Conservation (phyloP, 2,888 invertebrate genomes). For the Catocala nupta region DNA sequence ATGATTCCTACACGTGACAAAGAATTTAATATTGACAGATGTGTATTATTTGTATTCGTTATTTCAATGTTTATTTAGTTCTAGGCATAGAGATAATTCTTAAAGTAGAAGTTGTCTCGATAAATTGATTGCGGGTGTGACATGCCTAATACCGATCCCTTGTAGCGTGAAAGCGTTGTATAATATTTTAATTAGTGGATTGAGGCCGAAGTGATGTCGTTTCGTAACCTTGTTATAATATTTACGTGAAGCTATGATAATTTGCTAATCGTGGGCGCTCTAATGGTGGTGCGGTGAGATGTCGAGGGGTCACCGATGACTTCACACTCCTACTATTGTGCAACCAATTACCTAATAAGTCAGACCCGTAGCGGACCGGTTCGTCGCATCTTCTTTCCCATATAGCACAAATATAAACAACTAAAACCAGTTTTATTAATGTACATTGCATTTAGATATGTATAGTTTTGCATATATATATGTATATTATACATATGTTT, state of each 20-base stretch:
- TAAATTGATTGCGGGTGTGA: no score
- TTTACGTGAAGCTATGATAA: constrained; percentile 31
- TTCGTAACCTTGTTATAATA: constrained; percentile 23
- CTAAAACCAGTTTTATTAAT: constrained; percentile 1
- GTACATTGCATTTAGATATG: no score
- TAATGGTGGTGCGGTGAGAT: constrained; percentile 46
- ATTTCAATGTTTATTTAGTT: no score
- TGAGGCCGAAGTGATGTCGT: constrained; percentile 27
- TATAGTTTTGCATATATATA: no score
- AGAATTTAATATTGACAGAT: no score
- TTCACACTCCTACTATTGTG: constrained; percentile 55
- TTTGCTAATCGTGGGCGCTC: constrained; percentile 53
- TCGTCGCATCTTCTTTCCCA: constrained; percentile 8
- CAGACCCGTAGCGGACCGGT: constrained; percentile 20
- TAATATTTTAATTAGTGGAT: constrained; percentile 38
- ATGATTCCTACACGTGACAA: no score
- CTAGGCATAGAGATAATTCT: no score
- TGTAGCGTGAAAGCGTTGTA: no score
- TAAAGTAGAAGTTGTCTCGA: no score
- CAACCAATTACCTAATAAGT: constrained; percentile 58
- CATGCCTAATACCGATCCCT: no score
- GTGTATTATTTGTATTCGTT: no score
- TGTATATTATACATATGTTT: no score
- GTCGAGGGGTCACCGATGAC: constrained; percentile 62
- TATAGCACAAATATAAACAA: background rate